Evolutionary conservation across 2,888 invertebrate genomes (phyloP).

Genomic region (Drosophila neoperkinsi): DNA sequence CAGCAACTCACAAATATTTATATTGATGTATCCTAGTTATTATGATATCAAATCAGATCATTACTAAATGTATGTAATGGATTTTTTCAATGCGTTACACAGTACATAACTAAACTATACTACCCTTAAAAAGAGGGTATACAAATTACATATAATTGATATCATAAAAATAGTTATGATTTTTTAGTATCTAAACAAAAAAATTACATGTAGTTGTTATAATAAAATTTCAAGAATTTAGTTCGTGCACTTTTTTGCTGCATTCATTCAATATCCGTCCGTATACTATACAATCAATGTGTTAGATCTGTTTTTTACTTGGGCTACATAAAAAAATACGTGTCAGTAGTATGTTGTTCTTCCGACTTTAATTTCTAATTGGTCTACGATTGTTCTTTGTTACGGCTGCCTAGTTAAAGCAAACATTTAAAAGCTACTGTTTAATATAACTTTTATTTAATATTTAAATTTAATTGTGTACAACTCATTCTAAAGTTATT

Average conservation of each 20-base stretch:
- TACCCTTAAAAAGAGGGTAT: neutral
- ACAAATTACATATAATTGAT: neutral
- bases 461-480: slow-evolving; percentile 74
- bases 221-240: neutral
- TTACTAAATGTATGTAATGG: neutral
- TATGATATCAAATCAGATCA: neutral
- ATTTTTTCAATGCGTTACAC: neutral
- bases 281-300: neutral
- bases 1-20: neutral
- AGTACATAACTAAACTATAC: neutral
- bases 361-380: slow-evolving; percentile 54
- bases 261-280: neutral
- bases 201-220: neutral
- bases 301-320: neutral
- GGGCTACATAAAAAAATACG: neutral
- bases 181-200: neutral
- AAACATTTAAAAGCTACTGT: slow-evolving; percentile 39
- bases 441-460: slow-evolving; percentile 50
- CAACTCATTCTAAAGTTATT: slow-evolving; percentile 71
- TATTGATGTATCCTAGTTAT: too few relatives aligned
- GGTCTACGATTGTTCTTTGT: slow-evolving; percentile 38
- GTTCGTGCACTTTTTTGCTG: neutral
- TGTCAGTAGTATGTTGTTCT: slow-evolving; percentile 50
- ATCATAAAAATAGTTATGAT: neutral
- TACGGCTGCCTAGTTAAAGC: slow-evolving; percentile 56